These are phyloP conservation scores for Palythoa grandis DNA, from an alignment of 92 coral and sea anemone genomes.

Conservation along the genomic window DNA sequence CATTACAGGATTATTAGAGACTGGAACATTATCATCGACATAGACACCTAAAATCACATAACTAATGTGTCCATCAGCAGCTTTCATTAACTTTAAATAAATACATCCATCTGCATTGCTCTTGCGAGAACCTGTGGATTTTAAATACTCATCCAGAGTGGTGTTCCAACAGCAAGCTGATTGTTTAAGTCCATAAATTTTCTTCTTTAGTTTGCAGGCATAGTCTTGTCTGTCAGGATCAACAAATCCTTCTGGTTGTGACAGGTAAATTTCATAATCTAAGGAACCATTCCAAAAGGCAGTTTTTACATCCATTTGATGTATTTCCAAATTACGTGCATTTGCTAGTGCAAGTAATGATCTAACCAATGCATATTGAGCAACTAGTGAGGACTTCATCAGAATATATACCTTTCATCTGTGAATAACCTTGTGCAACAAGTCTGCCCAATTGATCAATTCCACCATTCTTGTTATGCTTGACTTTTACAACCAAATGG, in stretches of 20 bases:
- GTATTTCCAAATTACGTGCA: conserved; percentile 62
- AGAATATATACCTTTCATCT: conserved; percentile 41
- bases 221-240: conserved; percentile 70
- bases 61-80: conserved; percentile 57
- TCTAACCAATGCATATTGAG: conserved; percentile 54
- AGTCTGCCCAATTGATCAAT: conserved; percentile 58
- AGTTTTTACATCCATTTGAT: conserved; percentile 73
- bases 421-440: conserved; percentile 46
- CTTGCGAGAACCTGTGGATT: conserved; percentile 53
- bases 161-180: conserved; percentile 69
- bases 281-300: conserved; percentile 62
- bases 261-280: conserved; percentile 71
- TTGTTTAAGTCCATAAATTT: conserved; percentile 63
- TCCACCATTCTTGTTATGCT: conserved; percentile 51
- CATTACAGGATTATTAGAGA: conserved; percentile 51
- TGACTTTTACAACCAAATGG: conserved; percentile 57
- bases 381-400: conserved; percentile 61
- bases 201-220: conserved; percentile 57
- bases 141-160: conserved; percentile 61
- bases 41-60: conserved; percentile 61
- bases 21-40: conserved; percentile 61
- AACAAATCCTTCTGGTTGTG: conserved; percentile 72
- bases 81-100: conserved; percentile 54
- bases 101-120: conserved; percentile 65
- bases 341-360: conserved; percentile 69